These are phyloP conservation scores for Umimayanthus kanabou DNA, from an alignment of 92 coral and sea anemone genomes.

Conservation along the genomic window DNA sequence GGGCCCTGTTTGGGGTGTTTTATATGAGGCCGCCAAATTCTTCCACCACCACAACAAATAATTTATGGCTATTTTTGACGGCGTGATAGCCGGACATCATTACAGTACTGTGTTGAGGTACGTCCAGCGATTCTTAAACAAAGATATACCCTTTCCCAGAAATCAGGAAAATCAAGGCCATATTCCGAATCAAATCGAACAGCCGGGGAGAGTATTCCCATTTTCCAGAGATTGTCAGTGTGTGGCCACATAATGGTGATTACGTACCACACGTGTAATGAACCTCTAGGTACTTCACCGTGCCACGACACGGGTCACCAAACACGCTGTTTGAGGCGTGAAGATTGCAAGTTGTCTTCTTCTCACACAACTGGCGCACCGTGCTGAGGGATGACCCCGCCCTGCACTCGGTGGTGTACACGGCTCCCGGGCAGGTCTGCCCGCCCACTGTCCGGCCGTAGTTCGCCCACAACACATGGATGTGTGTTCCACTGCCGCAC, in stretches of 20 bases:
- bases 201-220: too few relatives aligned
- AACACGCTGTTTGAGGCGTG: conserved; percentile 2
- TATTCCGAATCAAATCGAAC: too few relatives aligned
- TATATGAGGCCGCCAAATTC: conserved; percentile 52
- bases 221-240: neutral
- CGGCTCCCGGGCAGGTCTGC: neutral
- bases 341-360: neutral
- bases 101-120: too few relatives aligned
- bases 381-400: neutral
- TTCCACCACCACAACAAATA: conserved; percentile 44
- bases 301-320: conserved; percentile 19
- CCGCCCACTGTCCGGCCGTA: neutral
- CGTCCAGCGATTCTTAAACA: too few relatives aligned
- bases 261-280: conserved; percentile 2
- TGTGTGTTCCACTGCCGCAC: neutral
- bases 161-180: too few relatives aligned
- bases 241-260: neutral
- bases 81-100: neutral
- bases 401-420: neutral
- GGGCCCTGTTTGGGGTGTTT: conserved; percentile 34
- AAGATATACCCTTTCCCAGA: too few relatives aligned
- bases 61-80: conserved; percentile 11
- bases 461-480: neutral
- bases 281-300: conserved; percentile 8
- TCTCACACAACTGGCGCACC: neutral